Evolutionary conservation across 1,140 invertebrate species (phyloP), one percentile per base, ranked within the genome.

Genomic region (Drosophila parvula): DNA sequence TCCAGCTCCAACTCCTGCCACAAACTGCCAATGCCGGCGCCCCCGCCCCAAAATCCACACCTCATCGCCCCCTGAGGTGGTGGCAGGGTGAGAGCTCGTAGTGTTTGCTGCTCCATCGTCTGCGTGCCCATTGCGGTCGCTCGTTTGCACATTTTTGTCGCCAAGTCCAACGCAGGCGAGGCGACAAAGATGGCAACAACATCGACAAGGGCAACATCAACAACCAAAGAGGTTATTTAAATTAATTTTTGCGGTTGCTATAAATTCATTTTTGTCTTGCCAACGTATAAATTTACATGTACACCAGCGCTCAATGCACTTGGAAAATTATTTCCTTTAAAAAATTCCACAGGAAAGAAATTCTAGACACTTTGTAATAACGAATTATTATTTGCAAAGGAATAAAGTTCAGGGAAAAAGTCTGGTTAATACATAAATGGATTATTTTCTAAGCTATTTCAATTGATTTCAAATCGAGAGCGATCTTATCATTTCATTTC

Each of bases 191-290:
- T 34, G 4, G 18, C 51, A 55, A 55, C 51, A 38, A 55, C 51
- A 5, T 55, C 51, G 51, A 55, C 51, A 55, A 38, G 51, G 51
- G 51, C 51, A 55, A 53, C 44, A 74, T 47, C 38, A 48, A 43
- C 57, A 34, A 69, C 67, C 68, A 59, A 81, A 81, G 64, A 81
- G 79, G 79, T 81, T 81, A 68, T 81, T 81, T 81, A 81, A 81
- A 81, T 81, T 81, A 81, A 81, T 81, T 81, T 81, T 74, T 81
- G 79, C 79, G 78, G 78, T 81, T 80, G 79, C 79, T 78, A 81
- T 81, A 81, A 81, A 81, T 81, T 55, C 51, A 55, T 55, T 55
- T 69, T 59, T 53, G 44, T 62, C 43, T 34, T 41, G 1, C 34
- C 36, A 30, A 43, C 61, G 57, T 64, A 64, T 41, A 58, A 18